Conservation (phyloP, 2,113 vertebrate species). For the Gracilinanus agilis region DNA sequence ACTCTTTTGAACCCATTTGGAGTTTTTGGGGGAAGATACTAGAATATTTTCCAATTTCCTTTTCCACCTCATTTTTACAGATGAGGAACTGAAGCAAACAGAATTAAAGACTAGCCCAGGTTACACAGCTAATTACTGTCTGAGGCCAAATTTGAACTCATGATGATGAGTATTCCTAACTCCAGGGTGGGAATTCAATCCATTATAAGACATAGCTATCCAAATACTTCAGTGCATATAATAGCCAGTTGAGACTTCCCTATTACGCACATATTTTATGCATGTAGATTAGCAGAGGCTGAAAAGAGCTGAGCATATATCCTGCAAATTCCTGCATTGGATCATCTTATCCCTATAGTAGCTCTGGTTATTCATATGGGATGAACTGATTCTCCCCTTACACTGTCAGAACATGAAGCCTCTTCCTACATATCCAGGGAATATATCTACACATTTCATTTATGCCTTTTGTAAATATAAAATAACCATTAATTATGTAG, state of each 20-base stretch:
- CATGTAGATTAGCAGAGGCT: not conserved
- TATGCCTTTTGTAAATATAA: not conserved
- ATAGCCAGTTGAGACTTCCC: not conserved
- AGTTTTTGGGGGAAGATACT: too few species aligned
- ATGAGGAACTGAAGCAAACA: too few species aligned
- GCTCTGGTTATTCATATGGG: not conserved
- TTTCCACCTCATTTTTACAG: too few species aligned
- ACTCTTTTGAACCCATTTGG: too few species aligned
- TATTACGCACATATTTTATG: not conserved
- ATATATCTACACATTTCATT: not conserved
- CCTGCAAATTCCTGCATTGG: not conserved
- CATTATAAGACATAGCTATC: too few species aligned
- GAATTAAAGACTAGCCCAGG: too few species aligned
- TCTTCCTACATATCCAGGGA: not conserved
- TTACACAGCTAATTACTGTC: too few species aligned
- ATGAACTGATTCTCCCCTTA: too few species aligned
- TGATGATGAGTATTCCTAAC: too few species aligned
- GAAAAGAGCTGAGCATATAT: not conserved
- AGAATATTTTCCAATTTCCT: too few species aligned
- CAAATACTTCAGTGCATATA: not conserved
- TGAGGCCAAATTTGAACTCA: too few species aligned
- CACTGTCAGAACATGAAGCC: not conserved
- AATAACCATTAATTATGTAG: not conserved
- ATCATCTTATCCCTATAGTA: not conserved
- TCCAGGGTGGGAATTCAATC: too few species aligned